phyloP scores from a whole-genome alignment of 1,140 invertebrate species.

The Ceratosolen fusciceps region DNA sequence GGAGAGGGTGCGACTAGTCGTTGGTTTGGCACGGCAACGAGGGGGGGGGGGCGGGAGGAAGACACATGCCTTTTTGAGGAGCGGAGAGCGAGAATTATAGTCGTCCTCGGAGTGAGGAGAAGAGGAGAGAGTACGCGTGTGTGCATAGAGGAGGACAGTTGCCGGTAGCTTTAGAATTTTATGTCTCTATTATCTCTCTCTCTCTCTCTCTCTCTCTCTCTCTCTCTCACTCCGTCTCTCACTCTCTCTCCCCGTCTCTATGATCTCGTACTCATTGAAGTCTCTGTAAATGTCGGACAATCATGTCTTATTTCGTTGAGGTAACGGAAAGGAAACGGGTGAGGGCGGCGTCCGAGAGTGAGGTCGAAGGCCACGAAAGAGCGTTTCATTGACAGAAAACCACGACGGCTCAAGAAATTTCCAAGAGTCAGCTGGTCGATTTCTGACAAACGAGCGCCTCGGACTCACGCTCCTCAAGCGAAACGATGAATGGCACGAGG shows the following conservation, averaged over 20 bases:
- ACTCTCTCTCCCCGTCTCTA: no score
- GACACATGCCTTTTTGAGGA: neutral
- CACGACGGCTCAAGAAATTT: neutral
- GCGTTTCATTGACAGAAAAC: neutral
- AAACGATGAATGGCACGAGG: constrained; percentile 7
- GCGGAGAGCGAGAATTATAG: constrained; percentile 28
- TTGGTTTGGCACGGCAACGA: no score
- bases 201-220: neutral
- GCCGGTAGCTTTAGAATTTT: constrained; percentile 35
- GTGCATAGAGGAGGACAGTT: constrained; percentile 16
- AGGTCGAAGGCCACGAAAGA: neutral
- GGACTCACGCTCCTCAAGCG: neutral
- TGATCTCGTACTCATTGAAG: no score
- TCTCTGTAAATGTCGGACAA: no score
- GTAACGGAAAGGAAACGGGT: neutral
- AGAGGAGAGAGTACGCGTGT: constrained; percentile 11
- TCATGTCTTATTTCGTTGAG: neutral
- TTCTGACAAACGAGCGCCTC: constrained; percentile 6
- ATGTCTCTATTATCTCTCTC: constrained; percentile 31
- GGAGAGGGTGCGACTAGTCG: neutral
- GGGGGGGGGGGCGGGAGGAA: neutral
- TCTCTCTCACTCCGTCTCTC: neutral
- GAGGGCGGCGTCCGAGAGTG: neutral
- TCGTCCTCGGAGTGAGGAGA: neutral
- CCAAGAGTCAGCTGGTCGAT: neutral